Base-by-base conservation (phyloP, 2,888 invertebrate genomes). In the Leptopilina myrica region DNA sequence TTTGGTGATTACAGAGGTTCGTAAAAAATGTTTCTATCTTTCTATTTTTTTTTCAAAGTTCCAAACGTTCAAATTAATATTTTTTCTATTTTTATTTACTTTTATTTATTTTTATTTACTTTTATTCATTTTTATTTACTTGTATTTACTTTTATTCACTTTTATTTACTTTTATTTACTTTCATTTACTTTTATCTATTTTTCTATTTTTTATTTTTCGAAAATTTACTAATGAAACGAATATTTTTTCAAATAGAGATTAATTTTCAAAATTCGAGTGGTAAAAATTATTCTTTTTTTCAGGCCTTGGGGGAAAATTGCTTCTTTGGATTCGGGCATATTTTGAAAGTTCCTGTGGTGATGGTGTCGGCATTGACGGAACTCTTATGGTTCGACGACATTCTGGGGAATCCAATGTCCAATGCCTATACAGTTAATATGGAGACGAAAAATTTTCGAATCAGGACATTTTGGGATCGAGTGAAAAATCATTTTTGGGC, bases 271-370 rank as follows among this genome's bases (percentile, higher is more conserved):
- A 43, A 43, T 43, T 43, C 1, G 8, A 49, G 11, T 46, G 5
- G 7, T 0, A 12, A 49, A 12, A 12, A 11, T 2, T 49, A 12
- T 11, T 11, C 20, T 49, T 49, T 64, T 33, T 69, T 84, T 76
- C 53, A 83, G 83, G 78, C 78, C 84, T 83, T 88, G 26, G 80
- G 80, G 1, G 79, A 87, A 0, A 40, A 78, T n/a, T 88, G 89
- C 76, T 89, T 80, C 64, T 66, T 87, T 9, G 88, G 85, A 6
- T 82, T 90, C 33, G 89, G 88, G 4, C 78, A 82, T 11, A 73
- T 82, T 6, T 56, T 87, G 7, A 88, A 89, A 1, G 81, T 85
- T 5, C 88, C 88, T 0, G 82, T 85, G 5, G 79, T 86, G 26
- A 80, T 79, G 4, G 20, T 83, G 0, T 15, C 79, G 3, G 80